These are phyloP conservation scores for Eulemur macaco DNA, from an alignment of 2,113 vertebrate species.

Conservation along the genomic window DNA sequence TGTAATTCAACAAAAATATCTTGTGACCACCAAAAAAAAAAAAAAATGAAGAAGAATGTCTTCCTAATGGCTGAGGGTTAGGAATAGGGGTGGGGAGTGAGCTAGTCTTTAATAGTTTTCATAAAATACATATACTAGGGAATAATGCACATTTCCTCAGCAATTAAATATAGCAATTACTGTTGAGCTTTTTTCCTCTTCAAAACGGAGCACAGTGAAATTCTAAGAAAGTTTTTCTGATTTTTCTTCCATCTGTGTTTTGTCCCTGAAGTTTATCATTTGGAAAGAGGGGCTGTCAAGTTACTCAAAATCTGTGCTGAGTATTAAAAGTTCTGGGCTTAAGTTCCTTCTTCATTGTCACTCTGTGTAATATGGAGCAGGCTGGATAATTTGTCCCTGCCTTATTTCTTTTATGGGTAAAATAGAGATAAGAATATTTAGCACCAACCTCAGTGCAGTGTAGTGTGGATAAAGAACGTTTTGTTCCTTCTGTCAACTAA, in stretches of 20 bases:
- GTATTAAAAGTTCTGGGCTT: conserved; percentile 1
- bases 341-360: neutral
- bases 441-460: neutral
- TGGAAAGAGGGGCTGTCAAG: neutral
- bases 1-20: conserved; percentile 14
- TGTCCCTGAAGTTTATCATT: conserved; percentile 27
- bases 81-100: neutral
- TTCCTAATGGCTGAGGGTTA: neutral
- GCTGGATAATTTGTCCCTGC: neutral
- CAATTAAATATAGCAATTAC: neutral
- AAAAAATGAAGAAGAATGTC: conserved; percentile 1
- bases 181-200: neutral
- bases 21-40: neutral
- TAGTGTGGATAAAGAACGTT: conserved; percentile 22
- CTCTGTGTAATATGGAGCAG: neutral
- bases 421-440: conserved; percentile 54
- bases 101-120: conserved; percentile 44
- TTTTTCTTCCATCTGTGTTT: neutral
- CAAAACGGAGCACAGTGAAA: conserved; percentile 19
- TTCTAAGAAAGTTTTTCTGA: neutral
- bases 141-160: conserved; percentile 31
- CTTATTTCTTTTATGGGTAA: conserved; percentile 43
- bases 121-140: conserved; percentile 11
- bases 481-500: conserved; percentile 12
- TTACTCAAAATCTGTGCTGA: conserved; percentile 22